phyloP scores from a whole-genome alignment of 1,140 invertebrate species.

The Drosophila kepulauana region DNA sequence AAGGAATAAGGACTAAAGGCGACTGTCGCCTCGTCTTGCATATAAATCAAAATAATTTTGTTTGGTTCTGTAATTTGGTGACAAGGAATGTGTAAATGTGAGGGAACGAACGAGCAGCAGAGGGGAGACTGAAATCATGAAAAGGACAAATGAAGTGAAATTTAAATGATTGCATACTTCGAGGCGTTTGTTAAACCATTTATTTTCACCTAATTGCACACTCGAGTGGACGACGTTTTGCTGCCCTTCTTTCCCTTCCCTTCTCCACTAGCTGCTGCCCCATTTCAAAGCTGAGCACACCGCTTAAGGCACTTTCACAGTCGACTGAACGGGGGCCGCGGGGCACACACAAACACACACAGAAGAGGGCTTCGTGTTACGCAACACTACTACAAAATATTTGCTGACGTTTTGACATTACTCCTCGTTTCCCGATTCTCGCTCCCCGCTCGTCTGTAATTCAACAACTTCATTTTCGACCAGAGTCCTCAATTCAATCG shows the following conservation, averaged over 20 bases:
- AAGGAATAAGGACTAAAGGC: slow-evolving; percentile 2
- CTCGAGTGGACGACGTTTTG: slow-evolving; percentile 63
- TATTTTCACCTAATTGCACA: slow-evolving; percentile 83
- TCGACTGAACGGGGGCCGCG: slow-evolving; percentile 21
- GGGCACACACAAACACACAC: not conserved
- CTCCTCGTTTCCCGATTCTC: not conserved
- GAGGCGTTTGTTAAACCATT: slow-evolving; percentile 80
- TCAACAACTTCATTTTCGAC: slow-evolving; percentile 44
- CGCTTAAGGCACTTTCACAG: slow-evolving; percentile 55
- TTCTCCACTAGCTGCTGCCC: not conserved
- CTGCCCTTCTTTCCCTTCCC: too few species aligned
- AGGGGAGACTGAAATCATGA: slow-evolving; percentile 57
- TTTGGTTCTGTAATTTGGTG: slow-evolving; percentile 72
- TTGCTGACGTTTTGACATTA: slow-evolving; percentile 54
- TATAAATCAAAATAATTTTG: slow-evolving; percentile 83
- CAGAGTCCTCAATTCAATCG: not conserved
- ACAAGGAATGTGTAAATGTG: slow-evolving; percentile 24
- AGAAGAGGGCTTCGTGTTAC: slow-evolving; percentile 36
- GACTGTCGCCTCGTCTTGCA: slow-evolving; percentile 55
- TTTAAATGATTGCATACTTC: slow-evolving; percentile 82
- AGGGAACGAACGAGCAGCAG: not conserved
- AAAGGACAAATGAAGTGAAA: slow-evolving; percentile 83
- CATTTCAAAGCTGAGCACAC: not conserved
- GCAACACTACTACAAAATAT: slow-evolving; percentile 64
- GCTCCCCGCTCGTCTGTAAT: not conserved